These are phyloP conservation scores for Sesia apiformis DNA, from an alignment of 2,888 invertebrate genomes.

Conservation along the genomic window DNA sequence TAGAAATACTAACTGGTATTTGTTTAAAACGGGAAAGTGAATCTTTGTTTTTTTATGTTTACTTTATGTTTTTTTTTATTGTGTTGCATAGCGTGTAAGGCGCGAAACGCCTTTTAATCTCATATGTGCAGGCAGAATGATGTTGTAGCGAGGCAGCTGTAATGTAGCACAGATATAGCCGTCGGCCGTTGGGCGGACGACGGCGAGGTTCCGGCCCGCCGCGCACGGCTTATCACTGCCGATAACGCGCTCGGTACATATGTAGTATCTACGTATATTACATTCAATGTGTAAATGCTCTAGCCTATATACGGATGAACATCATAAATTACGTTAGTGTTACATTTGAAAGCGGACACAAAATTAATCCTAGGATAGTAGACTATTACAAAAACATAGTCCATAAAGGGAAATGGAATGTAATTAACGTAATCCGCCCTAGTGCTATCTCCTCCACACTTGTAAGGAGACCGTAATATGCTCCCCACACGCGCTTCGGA, in stretches of 20 bases:
- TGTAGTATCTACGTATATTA: slow-evolving; percentile 10
- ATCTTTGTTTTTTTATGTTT: not conserved
- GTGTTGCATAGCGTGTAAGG: not conserved
- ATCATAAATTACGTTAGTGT: slow-evolving; percentile 2
- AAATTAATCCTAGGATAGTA: not conserved
- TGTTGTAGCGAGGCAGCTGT: not conserved
- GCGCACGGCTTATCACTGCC: slow-evolving; percentile 49
- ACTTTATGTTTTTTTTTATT: not conserved
- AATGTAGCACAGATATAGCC: slow-evolving; percentile 29
- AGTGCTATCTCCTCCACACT: not conserved
- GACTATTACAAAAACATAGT: not conserved
- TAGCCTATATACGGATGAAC: slow-evolving; percentile 32
- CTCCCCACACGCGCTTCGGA: slow-evolving; percentile 10
- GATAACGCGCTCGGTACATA: slow-evolving; percentile 39
- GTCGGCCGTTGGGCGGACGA: slow-evolving; percentile 31
- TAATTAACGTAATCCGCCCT: not conserved
- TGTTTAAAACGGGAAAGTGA: not conserved
- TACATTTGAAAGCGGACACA: not conserved
- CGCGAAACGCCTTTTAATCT: not conserved
- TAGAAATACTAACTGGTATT: slow-evolving; percentile 19
- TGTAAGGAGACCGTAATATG: not conserved
- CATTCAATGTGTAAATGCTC: slow-evolving; percentile 7
- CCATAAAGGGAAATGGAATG: not conserved
- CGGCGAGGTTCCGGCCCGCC: slow-evolving; percentile 27
- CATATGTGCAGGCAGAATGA: not conserved